Evolutionary conservation across 2,888 invertebrate species (phyloP).

Genomic region (Hyppa rectilinea): DNA sequence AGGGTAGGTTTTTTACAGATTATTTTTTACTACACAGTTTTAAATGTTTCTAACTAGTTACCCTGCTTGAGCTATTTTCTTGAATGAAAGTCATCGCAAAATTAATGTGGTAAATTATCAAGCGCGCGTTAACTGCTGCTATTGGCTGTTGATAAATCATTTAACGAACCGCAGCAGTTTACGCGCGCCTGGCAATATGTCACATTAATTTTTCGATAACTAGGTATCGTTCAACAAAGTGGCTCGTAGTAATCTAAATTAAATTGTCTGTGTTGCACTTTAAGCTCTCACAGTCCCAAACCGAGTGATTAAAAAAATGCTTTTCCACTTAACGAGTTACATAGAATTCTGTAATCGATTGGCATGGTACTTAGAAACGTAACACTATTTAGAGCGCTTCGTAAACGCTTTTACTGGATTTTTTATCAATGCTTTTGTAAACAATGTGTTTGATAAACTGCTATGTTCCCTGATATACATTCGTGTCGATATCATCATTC

Average conservation of each 20-base stretch:
- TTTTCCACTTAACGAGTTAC: slow-evolving; percentile 34
- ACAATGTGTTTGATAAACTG: slow-evolving; percentile 81
- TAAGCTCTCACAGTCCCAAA: neutral
- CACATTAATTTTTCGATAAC: neutral
- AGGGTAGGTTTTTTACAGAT: neutral
- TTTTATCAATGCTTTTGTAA: slow-evolving; percentile 85
- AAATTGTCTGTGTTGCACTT: neutral
- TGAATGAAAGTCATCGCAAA: neutral
- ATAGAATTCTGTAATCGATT: slow-evolving; percentile 65
- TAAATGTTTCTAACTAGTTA: neutral
- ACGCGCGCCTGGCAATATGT: neutral
- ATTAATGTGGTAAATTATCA: neutral
- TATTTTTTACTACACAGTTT: neutral
- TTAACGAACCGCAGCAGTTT: neutral
- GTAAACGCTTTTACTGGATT: slow-evolving; percentile 80
- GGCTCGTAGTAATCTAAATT: neutral
- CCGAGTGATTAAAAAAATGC: slow-evolving; percentile 17
- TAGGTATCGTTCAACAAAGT: neutral
- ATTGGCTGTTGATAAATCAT: neutral
- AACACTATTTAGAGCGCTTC: slow-evolving; percentile 71
- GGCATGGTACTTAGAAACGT: slow-evolving; percentile 61
- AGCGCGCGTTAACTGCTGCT: no score
- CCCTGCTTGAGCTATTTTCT: neutral
- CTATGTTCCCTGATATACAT: slow-evolving; percentile 74
- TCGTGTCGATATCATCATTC: slow-evolving; percentile 75